A percentile compares a stretch with the other conserved stretches of the same genome.
Conservation (phyloP, 2,888 invertebrate species). For the Philopedon plagiatum region DNA sequence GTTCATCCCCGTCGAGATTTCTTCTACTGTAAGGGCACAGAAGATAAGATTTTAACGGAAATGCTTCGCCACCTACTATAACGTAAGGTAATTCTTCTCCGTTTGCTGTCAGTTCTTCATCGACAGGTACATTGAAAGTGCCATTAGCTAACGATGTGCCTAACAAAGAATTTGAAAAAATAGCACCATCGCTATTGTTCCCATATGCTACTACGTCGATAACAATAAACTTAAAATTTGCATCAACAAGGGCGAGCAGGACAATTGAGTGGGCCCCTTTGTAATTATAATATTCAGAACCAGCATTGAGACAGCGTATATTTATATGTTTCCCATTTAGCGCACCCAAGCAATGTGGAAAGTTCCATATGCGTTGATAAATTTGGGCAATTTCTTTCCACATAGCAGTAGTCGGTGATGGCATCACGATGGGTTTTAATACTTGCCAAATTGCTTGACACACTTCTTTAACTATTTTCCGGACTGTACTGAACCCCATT, state of each 20-base stretch:
- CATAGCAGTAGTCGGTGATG: constrained; percentile 47
- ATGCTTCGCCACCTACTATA: constrained; percentile 45
- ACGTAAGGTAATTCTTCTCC: constrained; percentile 39
- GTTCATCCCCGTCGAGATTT: constrained; percentile 32
- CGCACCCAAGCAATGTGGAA: constrained; percentile 47
- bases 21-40: constrained; percentile 46
- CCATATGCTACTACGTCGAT: constrained; percentile 55
- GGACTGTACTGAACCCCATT: constrained; percentile 39
- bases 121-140: constrained; percentile 40
- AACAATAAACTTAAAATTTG: constrained; percentile 53
- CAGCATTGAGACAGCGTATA: constrained; percentile 51
- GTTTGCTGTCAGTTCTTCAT: constrained; percentile 31
- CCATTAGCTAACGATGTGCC: constrained; percentile 33
- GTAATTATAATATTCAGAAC: constrained; percentile 54
- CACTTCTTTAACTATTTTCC: constrained; percentile 19
- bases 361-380: constrained; percentile 51
- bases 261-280: constrained; percentile 50
- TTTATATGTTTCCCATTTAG: constrained; percentile 54
- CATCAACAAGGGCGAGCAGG: constrained; percentile 54
- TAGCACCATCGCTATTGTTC: constrained; percentile 54
- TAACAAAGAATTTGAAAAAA: constrained; percentile 50
- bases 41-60: constrained; percentile 42
- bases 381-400: constrained; percentile 49
- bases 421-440: constrained; percentile 47
- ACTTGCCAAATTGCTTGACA: constrained; percentile 40